Evolutionary conservation across 2,113 vertebrate genomes (phyloP).

Genomic region (Amphiprion percula): DNA sequence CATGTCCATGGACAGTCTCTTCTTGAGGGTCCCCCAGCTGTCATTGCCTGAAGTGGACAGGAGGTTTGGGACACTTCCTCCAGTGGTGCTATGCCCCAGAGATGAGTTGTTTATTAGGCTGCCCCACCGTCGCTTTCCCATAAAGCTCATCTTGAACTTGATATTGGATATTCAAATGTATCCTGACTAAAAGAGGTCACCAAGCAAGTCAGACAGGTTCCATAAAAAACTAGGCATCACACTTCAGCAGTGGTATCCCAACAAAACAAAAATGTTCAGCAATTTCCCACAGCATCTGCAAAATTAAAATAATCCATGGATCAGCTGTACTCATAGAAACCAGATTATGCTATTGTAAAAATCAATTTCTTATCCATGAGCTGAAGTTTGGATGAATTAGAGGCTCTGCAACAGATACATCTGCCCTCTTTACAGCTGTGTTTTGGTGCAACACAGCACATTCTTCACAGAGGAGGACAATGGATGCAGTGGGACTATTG

Average conservation of each 20-base stretch:
- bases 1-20: constrained; percentile 75
- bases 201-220: constrained; percentile 1
- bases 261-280: not conserved
- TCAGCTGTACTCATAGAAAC: not conserved
- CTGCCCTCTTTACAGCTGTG: constrained; percentile 12
- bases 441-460: constrained; percentile 12
- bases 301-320: constrained; percentile 31
- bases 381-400: constrained; percentile 6
- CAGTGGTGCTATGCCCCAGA: constrained; percentile 60
- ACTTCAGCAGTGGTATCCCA: not conserved
- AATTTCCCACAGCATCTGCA: constrained; percentile 22
- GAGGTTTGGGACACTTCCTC: constrained; percentile 79
- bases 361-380: constrained; percentile 22
- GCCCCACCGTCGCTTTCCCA: constrained; percentile 43
- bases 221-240: constrained; percentile 9
- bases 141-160: constrained; percentile 71
- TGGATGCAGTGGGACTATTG: constrained; percentile 19
- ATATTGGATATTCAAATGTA: not conserved
- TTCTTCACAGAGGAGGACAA: constrained; percentile 12
- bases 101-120: constrained; percentile 58
- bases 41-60: constrained; percentile 44
- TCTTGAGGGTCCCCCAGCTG: constrained; percentile 58
- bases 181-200: not conserved
- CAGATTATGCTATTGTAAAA: constrained; percentile 1
- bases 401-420: not conserved